Percentiles rank a stretch among this genome's conserved stretches.
Evolutionary conservation across 1,140 invertebrate species (phyloP).

Genomic region (Nixonia krombeini): DNA sequence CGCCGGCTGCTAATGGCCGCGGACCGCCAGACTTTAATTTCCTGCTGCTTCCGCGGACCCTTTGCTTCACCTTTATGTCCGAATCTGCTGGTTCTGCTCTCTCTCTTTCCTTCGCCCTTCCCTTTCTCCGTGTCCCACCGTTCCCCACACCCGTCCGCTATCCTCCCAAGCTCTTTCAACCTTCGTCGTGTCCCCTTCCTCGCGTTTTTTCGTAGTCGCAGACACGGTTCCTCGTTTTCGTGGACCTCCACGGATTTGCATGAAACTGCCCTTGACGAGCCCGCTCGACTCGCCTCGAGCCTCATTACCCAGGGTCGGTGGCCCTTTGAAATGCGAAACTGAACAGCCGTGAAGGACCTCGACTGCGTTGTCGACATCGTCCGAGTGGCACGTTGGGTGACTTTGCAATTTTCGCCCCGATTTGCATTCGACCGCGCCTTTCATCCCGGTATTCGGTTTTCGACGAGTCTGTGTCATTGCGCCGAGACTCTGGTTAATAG

Average conservation of each 20-base stretch:
- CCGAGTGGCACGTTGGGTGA: neutral
- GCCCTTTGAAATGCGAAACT: constrained; percentile 6
- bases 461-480: too few relatives aligned
- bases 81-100: constrained; percentile 57
- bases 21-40: constrained; percentile 72
- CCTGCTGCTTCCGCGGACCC: constrained; percentile 71
- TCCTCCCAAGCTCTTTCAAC: constrained; percentile 11
- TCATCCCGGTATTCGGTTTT: constrained; percentile 47
- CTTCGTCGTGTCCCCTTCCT: constrained; percentile 5
- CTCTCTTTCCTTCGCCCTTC: constrained; percentile 27
- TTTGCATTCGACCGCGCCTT: constrained; percentile 35
- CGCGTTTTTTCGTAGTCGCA: constrained; percentile 18
- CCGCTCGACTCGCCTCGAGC: constrained; percentile 43
- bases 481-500: too few relatives aligned
- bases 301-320: constrained; percentile 50
- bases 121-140: constrained; percentile 25
- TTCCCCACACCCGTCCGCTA: constrained; percentile 22
- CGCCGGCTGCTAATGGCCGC: constrained; percentile 72
- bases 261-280: constrained; percentile 58
- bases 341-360: neutral
- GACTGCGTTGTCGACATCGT: constrained; percentile 18
- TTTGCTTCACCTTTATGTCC: constrained; percentile 68
- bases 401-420: constrained; percentile 15
- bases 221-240: constrained; percentile 26
- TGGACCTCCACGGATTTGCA: constrained; percentile 55